Conservation (phyloP, 2,797 vertebrate genomes). For the Labroides dimidiatus region DNA sequence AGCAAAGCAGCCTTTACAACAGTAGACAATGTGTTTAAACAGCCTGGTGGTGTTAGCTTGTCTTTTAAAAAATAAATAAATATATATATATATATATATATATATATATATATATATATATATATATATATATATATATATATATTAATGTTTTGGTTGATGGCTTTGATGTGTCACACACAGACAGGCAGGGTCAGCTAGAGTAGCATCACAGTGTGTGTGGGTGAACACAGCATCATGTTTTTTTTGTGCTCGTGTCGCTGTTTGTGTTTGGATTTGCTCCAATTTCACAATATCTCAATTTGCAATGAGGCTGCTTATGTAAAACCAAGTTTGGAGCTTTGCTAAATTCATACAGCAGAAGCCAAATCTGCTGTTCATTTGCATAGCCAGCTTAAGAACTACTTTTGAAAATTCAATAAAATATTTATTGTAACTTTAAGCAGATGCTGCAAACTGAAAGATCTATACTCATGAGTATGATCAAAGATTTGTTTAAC, state of each 20-base stretch:
- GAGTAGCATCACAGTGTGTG: conserved; percentile 9
- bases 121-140: no score
- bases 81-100: no score
- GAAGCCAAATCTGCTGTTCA: conserved; percentile 4
- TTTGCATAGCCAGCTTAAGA: conserved; percentile 4
- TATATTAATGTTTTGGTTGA: conserved; percentile 1
- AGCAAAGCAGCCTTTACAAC: background rate
- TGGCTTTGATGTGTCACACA: conserved; percentile 11
- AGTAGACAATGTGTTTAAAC: background rate
- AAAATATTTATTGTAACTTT: background rate
- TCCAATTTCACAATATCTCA: conserved; percentile 3
- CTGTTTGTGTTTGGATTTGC: conserved; percentile 2
- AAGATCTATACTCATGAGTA: background rate
- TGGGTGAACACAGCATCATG: conserved; percentile 1
- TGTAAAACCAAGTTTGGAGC: background rate
- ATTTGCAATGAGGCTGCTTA: conserved; percentile 8
- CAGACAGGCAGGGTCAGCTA: conserved; percentile 10
- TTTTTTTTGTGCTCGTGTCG: background rate
- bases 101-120: no score
- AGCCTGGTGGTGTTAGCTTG: background rate
- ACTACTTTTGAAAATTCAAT: background rate
- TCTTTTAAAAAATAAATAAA: no score
- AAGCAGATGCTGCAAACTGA: background rate
- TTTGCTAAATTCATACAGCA: background rate
- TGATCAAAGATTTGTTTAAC: no score